phyloP scores from a whole-genome alignment of 2,797 vertebrate genomes.

The Nannoperca australis region DNA sequence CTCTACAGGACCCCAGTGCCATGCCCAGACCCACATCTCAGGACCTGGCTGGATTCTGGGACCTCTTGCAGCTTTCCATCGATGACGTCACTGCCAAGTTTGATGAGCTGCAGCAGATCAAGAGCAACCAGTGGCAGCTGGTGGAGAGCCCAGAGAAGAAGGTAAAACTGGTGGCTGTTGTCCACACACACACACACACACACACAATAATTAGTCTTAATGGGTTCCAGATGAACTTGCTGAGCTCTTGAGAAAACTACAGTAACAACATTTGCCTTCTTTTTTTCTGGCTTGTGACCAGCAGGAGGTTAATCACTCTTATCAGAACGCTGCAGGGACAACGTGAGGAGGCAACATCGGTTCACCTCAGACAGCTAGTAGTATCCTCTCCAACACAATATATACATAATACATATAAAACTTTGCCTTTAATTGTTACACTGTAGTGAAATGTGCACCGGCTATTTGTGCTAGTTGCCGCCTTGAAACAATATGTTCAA shows the following conservation, averaged over 20 bases:
- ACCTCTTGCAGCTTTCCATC: slow-evolving; percentile 98
- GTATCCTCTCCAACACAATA: not conserved
- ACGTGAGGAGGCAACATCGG: slow-evolving; percentile 11
- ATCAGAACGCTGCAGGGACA: slow-evolving; percentile 41
- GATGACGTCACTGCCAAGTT: slow-evolving; percentile 99
- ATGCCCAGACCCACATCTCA: slow-evolving; percentile 99
- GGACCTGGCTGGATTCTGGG: slow-evolving; percentile 99
- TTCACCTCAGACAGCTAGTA: slow-evolving; percentile 12
- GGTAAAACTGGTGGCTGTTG: slow-evolving; percentile 76
- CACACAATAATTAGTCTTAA: slow-evolving; percentile 42
- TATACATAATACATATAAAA: too few relatives aligned
- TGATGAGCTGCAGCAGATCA: slow-evolving; percentile 96
- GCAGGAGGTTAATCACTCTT: slow-evolving; percentile 51
- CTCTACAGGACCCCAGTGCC: slow-evolving; percentile 94
- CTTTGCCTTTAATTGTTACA: not conserved
- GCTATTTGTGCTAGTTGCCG: not conserved
- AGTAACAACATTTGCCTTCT: slow-evolving; percentile 23
- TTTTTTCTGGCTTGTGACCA: slow-evolving; percentile 44
- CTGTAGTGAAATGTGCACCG: not conserved
- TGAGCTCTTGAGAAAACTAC: slow-evolving; percentile 41
- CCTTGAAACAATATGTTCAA: not conserved
- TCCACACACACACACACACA: not conserved
- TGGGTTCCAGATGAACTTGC: slow-evolving; percentile 45
- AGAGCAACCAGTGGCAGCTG: slow-evolving; percentile 94
- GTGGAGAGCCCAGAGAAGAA: slow-evolving; percentile 93